phyloP scores from a whole-genome alignment of 2,888 invertebrate species.

The Scrobipalpa atriplicella region DNA sequence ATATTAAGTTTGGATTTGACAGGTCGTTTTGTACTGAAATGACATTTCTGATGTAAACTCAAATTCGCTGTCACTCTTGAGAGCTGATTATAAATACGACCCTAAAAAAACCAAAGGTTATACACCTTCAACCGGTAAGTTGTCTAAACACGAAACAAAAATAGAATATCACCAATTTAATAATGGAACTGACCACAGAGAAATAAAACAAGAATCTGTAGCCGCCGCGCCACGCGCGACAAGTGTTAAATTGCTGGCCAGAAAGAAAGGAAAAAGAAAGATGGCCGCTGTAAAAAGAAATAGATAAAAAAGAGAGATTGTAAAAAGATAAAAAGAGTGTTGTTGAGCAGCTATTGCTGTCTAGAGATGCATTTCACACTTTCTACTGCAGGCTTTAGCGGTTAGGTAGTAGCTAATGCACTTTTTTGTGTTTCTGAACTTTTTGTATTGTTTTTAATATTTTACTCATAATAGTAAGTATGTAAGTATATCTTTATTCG shows the following conservation, averaged over 20 bases:
- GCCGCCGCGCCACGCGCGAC: constrained; percentile 58
- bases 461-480: too few relatives aligned
- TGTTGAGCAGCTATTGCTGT: constrained; percentile 28
- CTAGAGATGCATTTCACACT: constrained; percentile 27
- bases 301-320: constrained; percentile 36
- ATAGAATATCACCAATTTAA: constrained; percentile 12
- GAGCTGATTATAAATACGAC: too few relatives aligned
- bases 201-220: constrained; percentile 28
- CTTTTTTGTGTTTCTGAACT: too few relatives aligned
- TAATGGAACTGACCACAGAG: constrained; percentile 18
- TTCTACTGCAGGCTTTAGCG: constrained; percentile 25
- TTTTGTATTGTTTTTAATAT: too few relatives aligned
- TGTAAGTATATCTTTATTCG: too few relatives aligned
- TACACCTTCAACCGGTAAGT: neutral
- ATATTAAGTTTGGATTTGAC: too few relatives aligned
- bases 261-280: constrained; percentile 45
- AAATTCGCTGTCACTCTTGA: too few relatives aligned
- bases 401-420: neutral
- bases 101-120: neutral
- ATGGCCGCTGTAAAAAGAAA: constrained; percentile 41
- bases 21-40: too few relatives aligned
- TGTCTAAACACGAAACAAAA: neutral
- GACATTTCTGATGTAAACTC: too few relatives aligned
- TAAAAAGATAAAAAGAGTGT: constrained; percentile 31
- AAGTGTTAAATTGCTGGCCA: constrained; percentile 58